A percentile compares a stretch with the other conserved stretches of the same genome.
Conservation (phyloP, 2,888 invertebrate genomes). For the Drosophila silvestris region DNA sequence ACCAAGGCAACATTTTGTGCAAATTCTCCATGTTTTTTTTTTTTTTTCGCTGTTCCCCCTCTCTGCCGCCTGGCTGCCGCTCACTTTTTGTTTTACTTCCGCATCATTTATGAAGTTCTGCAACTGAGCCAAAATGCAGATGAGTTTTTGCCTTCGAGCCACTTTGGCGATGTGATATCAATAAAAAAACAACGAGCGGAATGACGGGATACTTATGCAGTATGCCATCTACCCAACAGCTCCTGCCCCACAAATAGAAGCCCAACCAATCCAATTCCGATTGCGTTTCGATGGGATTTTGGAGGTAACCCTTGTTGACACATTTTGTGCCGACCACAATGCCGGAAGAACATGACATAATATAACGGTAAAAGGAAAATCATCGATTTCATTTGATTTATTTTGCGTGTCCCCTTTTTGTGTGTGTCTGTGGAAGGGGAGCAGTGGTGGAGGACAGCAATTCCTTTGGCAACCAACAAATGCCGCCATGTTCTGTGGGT, state of each 20-base stretch:
- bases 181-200: constrained; percentile 21
- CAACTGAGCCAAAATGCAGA: constrained; percentile 59
- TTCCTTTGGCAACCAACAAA: constrained; percentile 54
- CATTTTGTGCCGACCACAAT: constrained; percentile 21
- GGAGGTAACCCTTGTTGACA: constrained; percentile 54
- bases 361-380: constrained; percentile 80
- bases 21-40: constrained; percentile 34
- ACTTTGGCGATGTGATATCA: constrained; percentile 22
- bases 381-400: constrained; percentile 81
- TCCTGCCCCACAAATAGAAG: neutral
- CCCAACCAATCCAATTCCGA: constrained; percentile 14
- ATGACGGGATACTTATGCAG: constrained; percentile 24
- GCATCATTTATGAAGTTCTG: constrained; percentile 65
- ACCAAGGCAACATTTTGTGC: constrained; percentile 44
- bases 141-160: constrained; percentile 38
- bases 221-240: neutral
- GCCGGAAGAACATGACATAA: constrained; percentile 77
- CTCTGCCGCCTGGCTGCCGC: neutral
- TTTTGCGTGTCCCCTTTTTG: constrained; percentile 41
- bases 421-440: neutral
- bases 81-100: constrained; percentile 51
- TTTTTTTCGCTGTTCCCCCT: neutral
- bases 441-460: constrained; percentile 13
- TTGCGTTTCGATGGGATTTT: constrained; percentile 22
- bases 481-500: constrained; percentile 49